Conservation (phyloP, 2,113 vertebrate genomes). For the Mystacornis crossleyi region DNA sequence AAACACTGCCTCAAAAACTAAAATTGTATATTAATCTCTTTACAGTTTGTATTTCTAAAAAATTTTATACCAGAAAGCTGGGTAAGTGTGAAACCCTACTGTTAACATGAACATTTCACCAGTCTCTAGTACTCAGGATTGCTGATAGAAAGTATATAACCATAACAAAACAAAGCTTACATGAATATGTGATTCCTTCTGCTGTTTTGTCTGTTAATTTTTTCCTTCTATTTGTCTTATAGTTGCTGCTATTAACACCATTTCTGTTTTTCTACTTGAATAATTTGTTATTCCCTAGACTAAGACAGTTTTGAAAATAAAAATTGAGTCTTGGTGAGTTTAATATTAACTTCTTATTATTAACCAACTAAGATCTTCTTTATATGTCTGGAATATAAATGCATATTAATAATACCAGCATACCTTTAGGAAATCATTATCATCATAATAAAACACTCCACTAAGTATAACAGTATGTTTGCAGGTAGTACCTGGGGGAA, state of each 20-base stretch:
- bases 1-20: not conserved
- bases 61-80: not conserved
- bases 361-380: not conserved
- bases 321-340: not conserved
- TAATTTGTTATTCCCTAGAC: conserved; percentile 4
- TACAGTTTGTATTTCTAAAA: not conserved
- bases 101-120: not conserved
- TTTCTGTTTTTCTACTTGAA: not conserved
- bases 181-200: not conserved
- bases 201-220: not conserved
- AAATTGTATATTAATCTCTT: not conserved
- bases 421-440: not conserved
- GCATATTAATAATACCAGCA: not conserved
- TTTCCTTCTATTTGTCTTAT: not conserved
- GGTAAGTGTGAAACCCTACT: not conserved
- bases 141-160: not conserved
- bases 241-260: not conserved
- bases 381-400: conserved; percentile 1
- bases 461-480: not conserved
- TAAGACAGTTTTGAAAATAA: conserved; percentile 1
- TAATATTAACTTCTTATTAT: not conserved
- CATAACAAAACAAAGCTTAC: not conserved
- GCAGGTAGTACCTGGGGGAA: not conserved
- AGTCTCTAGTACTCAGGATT: not conserved
- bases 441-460: not conserved